Evolutionary conservation across 2,113 vertebrate genomes (phyloP).

Genomic region (Poeciliopsis retropinna): DNA sequence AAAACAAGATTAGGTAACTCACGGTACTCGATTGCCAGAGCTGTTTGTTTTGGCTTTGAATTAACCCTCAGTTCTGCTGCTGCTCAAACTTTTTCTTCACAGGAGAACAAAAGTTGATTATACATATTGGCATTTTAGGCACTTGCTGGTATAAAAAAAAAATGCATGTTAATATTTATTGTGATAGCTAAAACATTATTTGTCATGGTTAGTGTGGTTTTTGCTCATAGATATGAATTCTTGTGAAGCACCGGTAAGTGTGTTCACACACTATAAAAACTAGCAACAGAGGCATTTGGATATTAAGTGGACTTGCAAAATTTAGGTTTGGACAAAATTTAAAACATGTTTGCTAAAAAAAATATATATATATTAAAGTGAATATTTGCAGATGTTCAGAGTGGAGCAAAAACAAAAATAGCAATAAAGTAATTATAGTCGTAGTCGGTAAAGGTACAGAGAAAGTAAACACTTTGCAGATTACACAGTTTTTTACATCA

Average conservation of each 20-base stretch:
- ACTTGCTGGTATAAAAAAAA: not conserved
- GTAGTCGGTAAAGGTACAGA: not conserved
- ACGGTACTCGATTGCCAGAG: constrained; percentile 48
- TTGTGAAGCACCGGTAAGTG: too few species aligned
- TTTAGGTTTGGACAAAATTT: not conserved
- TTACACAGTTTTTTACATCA: not conserved
- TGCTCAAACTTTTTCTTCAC: not conserved
- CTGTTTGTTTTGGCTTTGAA: constrained; percentile 56
- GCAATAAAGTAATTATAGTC: not conserved
- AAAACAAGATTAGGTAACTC: constrained; percentile 65
- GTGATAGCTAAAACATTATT: too few species aligned
- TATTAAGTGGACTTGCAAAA: not conserved
- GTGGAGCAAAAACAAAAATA: not conserved
- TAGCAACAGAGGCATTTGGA: too few species aligned
- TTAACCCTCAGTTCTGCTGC: constrained; percentile 23
- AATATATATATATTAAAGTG: not conserved
- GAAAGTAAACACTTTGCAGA: not conserved
- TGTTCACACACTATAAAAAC: too few species aligned
- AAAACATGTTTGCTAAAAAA: not conserved
- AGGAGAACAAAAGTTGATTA: not conserved
- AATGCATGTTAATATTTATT: not conserved
- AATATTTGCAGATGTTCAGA: not conserved
- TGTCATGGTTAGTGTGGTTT: too few species aligned
- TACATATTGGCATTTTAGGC: not conserved
- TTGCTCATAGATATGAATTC: too few species aligned